These are phyloP conservation scores for Sarcophaga rosellei DNA, from an alignment of 2,888 invertebrate genomes.

Conservation along the genomic window DNA sequence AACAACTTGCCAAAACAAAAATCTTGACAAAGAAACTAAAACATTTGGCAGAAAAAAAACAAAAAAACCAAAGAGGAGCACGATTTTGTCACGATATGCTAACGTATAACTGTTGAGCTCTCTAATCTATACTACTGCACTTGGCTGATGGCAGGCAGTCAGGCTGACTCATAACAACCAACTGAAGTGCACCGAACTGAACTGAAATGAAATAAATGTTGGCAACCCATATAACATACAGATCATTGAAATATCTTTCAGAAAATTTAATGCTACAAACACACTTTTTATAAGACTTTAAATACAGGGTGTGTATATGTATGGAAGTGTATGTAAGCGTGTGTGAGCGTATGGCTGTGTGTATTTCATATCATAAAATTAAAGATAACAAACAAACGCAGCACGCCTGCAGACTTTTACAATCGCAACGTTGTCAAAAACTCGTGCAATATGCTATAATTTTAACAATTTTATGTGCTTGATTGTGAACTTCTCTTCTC, in stretches of 20 bases:
- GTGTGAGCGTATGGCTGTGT: constrained; percentile 26
- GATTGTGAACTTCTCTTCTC: constrained; percentile 51
- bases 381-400: constrained; percentile 66
- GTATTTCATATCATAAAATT: constrained; percentile 53
- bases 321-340: not conserved
- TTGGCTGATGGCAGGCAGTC: not conserved
- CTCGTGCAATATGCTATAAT: constrained; percentile 75
- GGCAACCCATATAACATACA: constrained; percentile 23
- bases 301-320: not conserved
- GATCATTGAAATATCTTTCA: constrained; percentile 45
- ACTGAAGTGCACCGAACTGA: not conserved
- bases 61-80: constrained; percentile 57
- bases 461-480: constrained; percentile 72
- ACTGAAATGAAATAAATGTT: constrained; percentile 11
- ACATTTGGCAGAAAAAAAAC: constrained; percentile 43
- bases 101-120: constrained; percentile 33
- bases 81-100: constrained; percentile 68
- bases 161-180: not conserved
- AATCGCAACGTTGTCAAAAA: constrained; percentile 76
- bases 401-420: constrained; percentile 73
- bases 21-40: constrained; percentile 11
- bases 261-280: constrained; percentile 1
- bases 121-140: not conserved
- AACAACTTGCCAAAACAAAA: constrained; percentile 49
- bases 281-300: not conserved